Evolutionary conservation across 2,113 vertebrate species (phyloP).

Genomic region (Sclerurus mexicanus): DNA sequence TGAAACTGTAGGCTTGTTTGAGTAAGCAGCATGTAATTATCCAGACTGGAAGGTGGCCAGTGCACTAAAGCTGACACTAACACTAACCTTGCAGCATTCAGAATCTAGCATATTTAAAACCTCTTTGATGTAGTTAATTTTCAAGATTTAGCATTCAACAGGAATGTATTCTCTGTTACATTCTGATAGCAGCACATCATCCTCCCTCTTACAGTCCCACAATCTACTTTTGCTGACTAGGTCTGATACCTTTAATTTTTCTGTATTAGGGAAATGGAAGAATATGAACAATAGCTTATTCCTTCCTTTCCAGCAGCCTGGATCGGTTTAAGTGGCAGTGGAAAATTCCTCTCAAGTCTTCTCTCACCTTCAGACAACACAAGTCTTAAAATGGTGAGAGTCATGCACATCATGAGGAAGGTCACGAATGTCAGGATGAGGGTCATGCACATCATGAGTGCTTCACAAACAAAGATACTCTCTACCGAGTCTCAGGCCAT

Average conservation of each 20-base stretch:
- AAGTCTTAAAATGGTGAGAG: neutral
- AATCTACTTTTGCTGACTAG: neutral
- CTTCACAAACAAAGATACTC: neutral
- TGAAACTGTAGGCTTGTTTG: slow-evolving; percentile 21
- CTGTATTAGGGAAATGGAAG: neutral
- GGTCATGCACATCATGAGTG: neutral
- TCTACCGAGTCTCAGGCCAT: neutral
- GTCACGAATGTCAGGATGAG: neutral
- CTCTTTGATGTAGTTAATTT: neutral
- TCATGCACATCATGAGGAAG: neutral
- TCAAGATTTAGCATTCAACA: neutral
- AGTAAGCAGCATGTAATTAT: slow-evolving; percentile 27
- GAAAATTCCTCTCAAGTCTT: neutral
- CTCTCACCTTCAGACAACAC: neutral
- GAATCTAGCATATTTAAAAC: slow-evolving; percentile 9
- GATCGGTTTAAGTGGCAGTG: neutral
- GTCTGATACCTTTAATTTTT: neutral
- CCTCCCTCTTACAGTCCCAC: neutral
- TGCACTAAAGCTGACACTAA: neutral
- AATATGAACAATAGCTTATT: neutral
- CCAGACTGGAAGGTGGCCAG: slow-evolving; percentile 41
- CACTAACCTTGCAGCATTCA: neutral
- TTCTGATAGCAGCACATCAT: neutral
- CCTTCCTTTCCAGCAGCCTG: neutral
- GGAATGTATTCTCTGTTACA: neutral